Conservation (phyloP, 2,888 invertebrate genomes). For the Bugulina stolonifera region DNA sequence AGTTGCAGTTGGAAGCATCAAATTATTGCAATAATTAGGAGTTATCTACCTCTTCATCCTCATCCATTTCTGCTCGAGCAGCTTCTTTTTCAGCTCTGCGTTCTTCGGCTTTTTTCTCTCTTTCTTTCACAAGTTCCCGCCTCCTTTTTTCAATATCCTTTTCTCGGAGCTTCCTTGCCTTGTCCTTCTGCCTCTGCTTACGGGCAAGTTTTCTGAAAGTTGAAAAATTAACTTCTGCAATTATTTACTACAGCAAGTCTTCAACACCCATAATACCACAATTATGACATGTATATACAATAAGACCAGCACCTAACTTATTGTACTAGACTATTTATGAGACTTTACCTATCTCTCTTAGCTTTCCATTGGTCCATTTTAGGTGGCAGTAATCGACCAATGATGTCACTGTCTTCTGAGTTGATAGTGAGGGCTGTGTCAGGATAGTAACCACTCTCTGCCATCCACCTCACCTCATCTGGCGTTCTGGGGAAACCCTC, state of each 20-base stretch:
- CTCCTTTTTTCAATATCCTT: conserved; percentile 45
- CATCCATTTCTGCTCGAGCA: conserved; percentile 27
- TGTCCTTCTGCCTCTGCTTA: conserved; percentile 42
- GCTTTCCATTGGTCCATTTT: conserved; percentile 46
- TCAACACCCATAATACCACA: too few relatives aligned
- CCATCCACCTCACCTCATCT: conserved; percentile 47
- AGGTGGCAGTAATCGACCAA: conserved; percentile 48
- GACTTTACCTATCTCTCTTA: conserved; percentile 37
- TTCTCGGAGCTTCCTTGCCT: conserved; percentile 46
- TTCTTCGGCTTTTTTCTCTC: conserved; percentile 35
- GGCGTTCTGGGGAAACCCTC: conserved; percentile 51
- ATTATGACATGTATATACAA: too few relatives aligned
- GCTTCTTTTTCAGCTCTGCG: conserved; percentile 31
- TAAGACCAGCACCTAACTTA: too few relatives aligned
- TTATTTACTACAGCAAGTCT: not conserved
- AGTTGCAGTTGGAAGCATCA: too few relatives aligned
- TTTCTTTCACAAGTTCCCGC: conserved; percentile 44
- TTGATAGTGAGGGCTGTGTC: conserved; percentile 48
- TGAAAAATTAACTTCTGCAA: not conserved
- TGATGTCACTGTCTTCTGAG: conserved; percentile 46
- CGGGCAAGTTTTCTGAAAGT: conserved; percentile 37
- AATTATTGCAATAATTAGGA: too few relatives aligned
- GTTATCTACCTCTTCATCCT: conserved; percentile 1
- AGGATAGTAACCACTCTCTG: conserved; percentile 47
- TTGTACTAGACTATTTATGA: not conserved